Evolutionary conservation across 1,140 invertebrate species (phyloP), one percentile per base, ranked within the genome.

Genomic region (Drosophila kepulauana): DNA sequence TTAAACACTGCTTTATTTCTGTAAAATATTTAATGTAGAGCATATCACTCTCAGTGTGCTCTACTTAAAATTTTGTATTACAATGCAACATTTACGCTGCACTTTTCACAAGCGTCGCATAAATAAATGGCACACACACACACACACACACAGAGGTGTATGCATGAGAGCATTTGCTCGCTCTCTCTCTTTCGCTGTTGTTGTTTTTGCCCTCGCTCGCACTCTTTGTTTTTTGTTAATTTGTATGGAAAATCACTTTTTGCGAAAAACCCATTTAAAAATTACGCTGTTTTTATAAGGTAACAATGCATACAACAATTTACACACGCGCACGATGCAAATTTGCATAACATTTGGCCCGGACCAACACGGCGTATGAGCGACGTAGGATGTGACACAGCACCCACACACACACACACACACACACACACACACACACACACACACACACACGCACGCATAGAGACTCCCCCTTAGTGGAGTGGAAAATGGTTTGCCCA

Each of bases 231-330:
- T 80, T 87, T 88, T 87, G 84, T 87, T 87, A 84, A 88, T 87
- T 87, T 87, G 84, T 87, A 87, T 87, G 85, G 85, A 87, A 87
- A 87, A 87, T 87, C 84, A 87, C 84, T 87, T 87, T 87, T 87
- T 87, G 57, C 84, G 72, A 67, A 82, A 82, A 87, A 87, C 78
- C 84, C 84, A 87, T 87, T 87, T 82, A 87, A 87, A 87, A 87
- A 87, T 87, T 87, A 87, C 80, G 80, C 84, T 87, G 84, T 87
- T 87, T 87, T 87, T 87, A 82, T 88, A 87, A 87, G 84, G 84
- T 87, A 87, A 87, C 84, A 87, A 87, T 87, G 84, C 84, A 87
- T 87, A 88, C 84, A 88, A 80, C 84, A 88, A 87, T 87, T 87
- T 88, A 87, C 84, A 87, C 84, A 88, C 84, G 80, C 82, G 84